Evolutionary conservation across 2,797 vertebrate genomes (phyloP), one percentile per base, ranked within the genome.

Genomic region (Sylvilagus floridanus): DNA sequence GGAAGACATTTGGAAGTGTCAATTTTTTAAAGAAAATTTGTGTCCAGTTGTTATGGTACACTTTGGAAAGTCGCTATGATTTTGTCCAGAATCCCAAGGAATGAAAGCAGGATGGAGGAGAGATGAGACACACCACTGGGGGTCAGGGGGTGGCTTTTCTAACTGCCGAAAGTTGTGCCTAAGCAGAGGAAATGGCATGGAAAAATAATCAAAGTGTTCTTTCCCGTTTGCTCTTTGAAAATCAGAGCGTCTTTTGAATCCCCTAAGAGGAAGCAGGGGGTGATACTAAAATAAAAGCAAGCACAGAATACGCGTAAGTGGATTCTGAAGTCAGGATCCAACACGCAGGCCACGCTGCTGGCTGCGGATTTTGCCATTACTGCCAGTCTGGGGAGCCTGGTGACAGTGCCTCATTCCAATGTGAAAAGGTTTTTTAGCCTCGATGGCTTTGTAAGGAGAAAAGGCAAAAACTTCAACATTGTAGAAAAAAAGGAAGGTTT

Each of bases 361-460:
- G 57, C 72, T 69, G 83, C 78, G 83, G 93, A 62, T 75, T 73
- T 77, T 76, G 42, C 52, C 14, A 35, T 0, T 1, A 24, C n/a
- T 91, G 94, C 84, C 84, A 94, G 52, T 90, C 97, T 95, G 73
- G 87, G 93, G 91, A 97, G 21, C 30, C 5, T 21, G 82, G 60
- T 42, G 57, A 63, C 47, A 19, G 81, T 22, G 66, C 9, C 1
- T 54, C 22, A 75, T 78, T 93, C 69, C 94, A 62, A 94, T 90
- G 83, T 85, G 83, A 66, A 52, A 68, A 96, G 92, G 88, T 93
- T 96, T 91, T 97, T 97, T 95, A 95, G 83, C 76, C 88, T 92
- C 76, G 96, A 96, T 87, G 81, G 78, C 91, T 98, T 97, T 94
- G 92, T 52, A 54, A 96, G 84, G 84, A 84, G 94, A 97, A 97